Base-by-base conservation (phyloP, 1,140 invertebrate genomes). In the Lordiphosa collinella region DNA sequence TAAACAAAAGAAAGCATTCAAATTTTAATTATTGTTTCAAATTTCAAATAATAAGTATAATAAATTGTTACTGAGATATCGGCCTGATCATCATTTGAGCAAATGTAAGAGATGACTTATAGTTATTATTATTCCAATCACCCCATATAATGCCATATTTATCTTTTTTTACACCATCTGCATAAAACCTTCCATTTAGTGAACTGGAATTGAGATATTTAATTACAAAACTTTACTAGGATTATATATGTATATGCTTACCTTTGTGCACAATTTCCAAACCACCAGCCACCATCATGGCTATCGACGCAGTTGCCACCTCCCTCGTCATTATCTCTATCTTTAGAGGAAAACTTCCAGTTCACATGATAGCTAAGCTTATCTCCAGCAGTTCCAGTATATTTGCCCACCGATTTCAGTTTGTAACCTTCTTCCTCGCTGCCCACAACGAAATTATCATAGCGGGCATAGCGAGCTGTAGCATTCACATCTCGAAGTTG, bases 391-490 rank as follows among this genome's bases (percentile, higher is more conserved):
- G 18, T 44, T 46, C 89, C 90, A 85, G 91, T 91, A 70, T 94
- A 93, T 68, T 94, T 92, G 93, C 91, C 91, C 1, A 94, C 80
- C 2, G 91, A 88, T 54, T 90, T 91, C n/a, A 94, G 90, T 14
- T 90, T 88, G 74, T 92, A 95, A 1, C 91, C 91, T 62, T 93
- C 91, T 8, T 88, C 69, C 78, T 93, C 92, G n/a, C 90, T 87
- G 7, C 90, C 91, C 10, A 95, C 87, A 2, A 90, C 90, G 72
- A 95, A 94, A n/a, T 91, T 88, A 2, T 90, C 90, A 78, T 93
- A 95, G 11, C 85, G 85, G 2, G 92, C 93, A 47, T 89, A 90
- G 13, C 90, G 91, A 11, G 89, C 90, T 22, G 88, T 82, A 0
- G 89, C 88, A 7, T 90, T 70, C 34, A 91, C 90, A 48, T 94